These are phyloP conservation scores for Scolopax mira DNA, from an alignment of 2,113 vertebrate species.

Conservation along the genomic window DNA sequence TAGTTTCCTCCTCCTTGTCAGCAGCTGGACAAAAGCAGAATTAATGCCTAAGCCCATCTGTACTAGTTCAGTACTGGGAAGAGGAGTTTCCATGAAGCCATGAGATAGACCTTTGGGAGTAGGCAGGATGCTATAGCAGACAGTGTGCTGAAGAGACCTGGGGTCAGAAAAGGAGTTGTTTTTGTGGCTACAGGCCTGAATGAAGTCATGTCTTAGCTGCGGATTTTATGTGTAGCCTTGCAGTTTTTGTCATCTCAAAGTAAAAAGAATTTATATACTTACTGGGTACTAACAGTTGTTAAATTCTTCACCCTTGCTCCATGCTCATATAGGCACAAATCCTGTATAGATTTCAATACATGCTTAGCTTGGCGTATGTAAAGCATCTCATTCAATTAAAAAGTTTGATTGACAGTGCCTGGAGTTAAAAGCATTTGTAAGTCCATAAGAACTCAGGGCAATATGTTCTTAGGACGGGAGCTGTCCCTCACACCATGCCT, in stretches of 20 bases:
- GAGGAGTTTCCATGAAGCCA: conserved; percentile 29
- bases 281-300: background rate
- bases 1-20: conserved; percentile 23
- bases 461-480: background rate
- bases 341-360: background rate
- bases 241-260: background rate
- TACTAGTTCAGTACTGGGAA: background rate
- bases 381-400: background rate
- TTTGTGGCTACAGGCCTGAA: conserved; percentile 34
- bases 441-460: background rate
- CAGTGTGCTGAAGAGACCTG: background rate
- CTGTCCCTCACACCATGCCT: background rate
- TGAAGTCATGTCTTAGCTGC: conserved; percentile 22
- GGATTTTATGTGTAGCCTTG: background rate
- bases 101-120: conserved; percentile 8
- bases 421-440: background rate
- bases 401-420: background rate
- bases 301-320: background rate
- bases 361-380: background rate
- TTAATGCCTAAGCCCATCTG: conserved; percentile 32
- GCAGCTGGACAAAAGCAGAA: conserved; percentile 44
- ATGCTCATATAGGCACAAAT: background rate
- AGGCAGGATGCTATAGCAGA: conserved; percentile 18
- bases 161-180: conserved; percentile 8
- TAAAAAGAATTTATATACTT: background rate